phyloP scores from a whole-genome alignment of 2,113 vertebrate species.

The Reinhardtius hippoglossoides region DNA sequence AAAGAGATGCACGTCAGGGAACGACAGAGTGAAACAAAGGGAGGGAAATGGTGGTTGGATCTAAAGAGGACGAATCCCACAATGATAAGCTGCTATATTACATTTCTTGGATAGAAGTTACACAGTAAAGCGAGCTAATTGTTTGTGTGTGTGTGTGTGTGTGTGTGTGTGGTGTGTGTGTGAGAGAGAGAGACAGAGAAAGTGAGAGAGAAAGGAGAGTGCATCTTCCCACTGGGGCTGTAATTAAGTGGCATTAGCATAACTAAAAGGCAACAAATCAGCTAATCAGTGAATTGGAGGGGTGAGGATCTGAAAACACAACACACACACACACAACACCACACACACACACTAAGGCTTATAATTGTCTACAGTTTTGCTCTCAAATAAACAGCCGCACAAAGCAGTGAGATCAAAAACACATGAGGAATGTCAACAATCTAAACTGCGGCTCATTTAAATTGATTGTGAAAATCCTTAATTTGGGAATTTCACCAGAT shows the following conservation, averaged over 20 bases:
- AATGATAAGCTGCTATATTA: background rate
- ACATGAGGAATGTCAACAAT: slow-evolving; percentile 27
- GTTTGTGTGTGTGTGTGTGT: too few species aligned
- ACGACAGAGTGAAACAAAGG: background rate
- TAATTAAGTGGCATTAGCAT: slow-evolving; percentile 79
- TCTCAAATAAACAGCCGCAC: background rate
- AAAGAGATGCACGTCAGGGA: background rate
- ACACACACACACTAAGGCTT: slow-evolving; percentile 9
- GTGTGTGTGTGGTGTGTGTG: too few species aligned
- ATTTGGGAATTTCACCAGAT: slow-evolving; percentile 30
- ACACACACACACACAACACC: slow-evolving; percentile 26
- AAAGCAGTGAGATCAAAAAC: slow-evolving; percentile 28
- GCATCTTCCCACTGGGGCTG: slow-evolving; percentile 48
- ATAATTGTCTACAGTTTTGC: slow-evolving; percentile 18
- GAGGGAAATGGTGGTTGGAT: background rate
- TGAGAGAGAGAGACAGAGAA: background rate
- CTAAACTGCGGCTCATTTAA: slow-evolving; percentile 30
- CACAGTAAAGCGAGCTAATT: too few species aligned
- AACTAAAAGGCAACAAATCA: slow-evolving; percentile 80
- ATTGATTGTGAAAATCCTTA: slow-evolving; percentile 39
- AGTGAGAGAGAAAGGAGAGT: background rate
- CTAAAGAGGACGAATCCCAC: background rate
- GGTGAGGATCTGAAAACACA: slow-evolving; percentile 31
- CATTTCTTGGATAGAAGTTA: background rate
- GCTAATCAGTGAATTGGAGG: slow-evolving; percentile 62